A percentile compares a stretch with the other conserved stretches of the same genome.
These are phyloP conservation scores for Hymenopus coronatus DNA, from an alignment of 2,888 invertebrate genomes.

Conservation along the genomic window DNA sequence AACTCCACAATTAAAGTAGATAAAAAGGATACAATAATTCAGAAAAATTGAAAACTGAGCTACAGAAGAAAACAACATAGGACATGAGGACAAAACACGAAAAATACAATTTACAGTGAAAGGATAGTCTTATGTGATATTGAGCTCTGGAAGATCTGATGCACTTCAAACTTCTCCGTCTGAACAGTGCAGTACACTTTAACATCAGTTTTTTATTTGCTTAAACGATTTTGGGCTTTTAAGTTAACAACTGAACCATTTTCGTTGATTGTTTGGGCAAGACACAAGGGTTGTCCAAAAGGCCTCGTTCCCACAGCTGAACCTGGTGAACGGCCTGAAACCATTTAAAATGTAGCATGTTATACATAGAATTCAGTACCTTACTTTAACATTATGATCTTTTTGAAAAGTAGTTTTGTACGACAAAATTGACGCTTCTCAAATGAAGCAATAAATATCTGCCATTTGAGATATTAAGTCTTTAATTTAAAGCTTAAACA, in stretches of 20 bases:
- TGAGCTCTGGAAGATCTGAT: neutral
- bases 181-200: neutral
- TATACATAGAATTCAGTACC: neutral
- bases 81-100: neutral
- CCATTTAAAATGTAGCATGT: neutral
- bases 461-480: neutral
- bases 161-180: neutral
- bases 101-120: neutral
- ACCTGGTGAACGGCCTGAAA: slow-evolving; percentile 39
- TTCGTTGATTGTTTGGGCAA: slow-evolving; percentile 42
- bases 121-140: neutral
- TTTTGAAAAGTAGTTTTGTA: neutral
- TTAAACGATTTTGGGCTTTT: slow-evolving; percentile 27
- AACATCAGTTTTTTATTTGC: slow-evolving; percentile 17
- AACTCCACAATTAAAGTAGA: neutral
- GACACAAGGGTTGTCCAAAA: slow-evolving; percentile 78
- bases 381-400: neutral
- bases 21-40: neutral
- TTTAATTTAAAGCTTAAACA: neutral
- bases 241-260: slow-evolving; percentile 35
- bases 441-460: neutral
- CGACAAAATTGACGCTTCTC: neutral
- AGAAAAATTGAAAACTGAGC: neutral
- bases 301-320: slow-evolving; percentile 62
- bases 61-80: neutral